Conservation (phyloP, 2,797 vertebrate genomes). For the Lutjanus campechanus region DNA sequence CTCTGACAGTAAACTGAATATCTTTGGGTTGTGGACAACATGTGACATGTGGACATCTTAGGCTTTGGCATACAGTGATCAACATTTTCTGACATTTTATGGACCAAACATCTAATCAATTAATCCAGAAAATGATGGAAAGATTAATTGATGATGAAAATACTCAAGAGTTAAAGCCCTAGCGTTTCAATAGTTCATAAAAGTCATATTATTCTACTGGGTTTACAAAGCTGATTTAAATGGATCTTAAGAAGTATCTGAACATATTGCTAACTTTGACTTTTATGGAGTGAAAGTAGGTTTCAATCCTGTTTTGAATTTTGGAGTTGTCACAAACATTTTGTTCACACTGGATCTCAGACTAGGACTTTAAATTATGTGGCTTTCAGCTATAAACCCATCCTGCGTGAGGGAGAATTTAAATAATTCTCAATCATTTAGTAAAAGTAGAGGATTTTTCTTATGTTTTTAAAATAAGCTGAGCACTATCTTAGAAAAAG, state of each 20-base stretch:
- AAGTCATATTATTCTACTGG: not conserved
- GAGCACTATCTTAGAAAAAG: constrained; percentile 2
- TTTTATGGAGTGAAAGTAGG: not conserved
- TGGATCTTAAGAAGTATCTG: constrained; percentile 5
- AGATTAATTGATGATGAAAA: no score
- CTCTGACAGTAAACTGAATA: no score
- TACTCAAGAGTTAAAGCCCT: no score
- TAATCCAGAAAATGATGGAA: no score
- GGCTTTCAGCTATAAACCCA: constrained; percentile 32
- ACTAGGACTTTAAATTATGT: constrained; percentile 33
- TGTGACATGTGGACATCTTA: no score
- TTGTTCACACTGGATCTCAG: constrained; percentile 12
- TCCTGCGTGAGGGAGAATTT: not conserved
- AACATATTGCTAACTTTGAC: constrained; percentile 18
- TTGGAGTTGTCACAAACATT: constrained; percentile 2
- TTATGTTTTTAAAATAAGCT: not conserved
- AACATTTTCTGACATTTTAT: no score
- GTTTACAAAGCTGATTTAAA: constrained; percentile 9
- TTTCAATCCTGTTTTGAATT: constrained; percentile 27
- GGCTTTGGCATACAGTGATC: no score
- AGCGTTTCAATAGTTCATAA: not conserved
- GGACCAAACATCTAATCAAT: no score
- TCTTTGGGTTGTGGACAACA: no score
- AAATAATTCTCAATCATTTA: constrained; percentile 31
- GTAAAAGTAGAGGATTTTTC: constrained; percentile 5